phyloP scores from a whole-genome alignment of 1,140 invertebrate genomes.

The Teleopsis dalmanni region DNA sequence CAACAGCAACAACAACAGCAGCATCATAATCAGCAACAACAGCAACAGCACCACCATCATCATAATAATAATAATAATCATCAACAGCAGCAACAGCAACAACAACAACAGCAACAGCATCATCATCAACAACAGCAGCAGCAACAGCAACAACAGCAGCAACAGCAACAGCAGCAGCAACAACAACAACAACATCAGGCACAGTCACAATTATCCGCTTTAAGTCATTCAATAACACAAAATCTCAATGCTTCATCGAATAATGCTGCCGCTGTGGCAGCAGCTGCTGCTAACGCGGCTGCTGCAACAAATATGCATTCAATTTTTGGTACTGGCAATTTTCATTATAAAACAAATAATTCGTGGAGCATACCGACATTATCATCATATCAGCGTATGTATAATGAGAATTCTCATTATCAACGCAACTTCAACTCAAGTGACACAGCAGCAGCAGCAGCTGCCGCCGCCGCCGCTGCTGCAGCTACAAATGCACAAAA shows the following conservation, averaged over 20 bases:
- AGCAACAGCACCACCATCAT: conserved; percentile 20
- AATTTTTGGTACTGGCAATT: conserved; percentile 40
- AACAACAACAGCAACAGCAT: neutral
- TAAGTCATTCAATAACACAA: conserved; percentile 22
- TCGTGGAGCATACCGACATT: conserved; percentile 39
- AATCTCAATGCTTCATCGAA: conserved; percentile 8
- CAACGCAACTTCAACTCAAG: conserved; percentile 27
- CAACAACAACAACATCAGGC: conserved; percentile 29
- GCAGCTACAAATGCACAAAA: neutral
- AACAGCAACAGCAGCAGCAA: conserved; percentile 25
- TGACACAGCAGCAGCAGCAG: neutral
- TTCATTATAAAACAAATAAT: conserved; percentile 41
- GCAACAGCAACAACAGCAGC: conserved; percentile 20
- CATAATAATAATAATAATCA: conserved; percentile 13
- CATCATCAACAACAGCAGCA: neutral
- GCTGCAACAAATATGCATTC: conserved; percentile 32
- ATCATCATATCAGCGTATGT: conserved; percentile 30
- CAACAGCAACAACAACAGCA: conserved; percentile 22
- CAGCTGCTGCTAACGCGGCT: conserved; percentile 11
- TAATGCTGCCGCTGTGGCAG: conserved; percentile 19
- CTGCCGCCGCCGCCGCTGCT: neutral
- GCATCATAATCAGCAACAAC: conserved; percentile 25
- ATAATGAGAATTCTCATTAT: conserved; percentile 38
- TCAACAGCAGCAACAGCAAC: neutral
- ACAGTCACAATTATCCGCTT: conserved; percentile 18